phyloP scores from a whole-genome alignment of 2,113 vertebrate species.

The Astur gentilis region DNA sequence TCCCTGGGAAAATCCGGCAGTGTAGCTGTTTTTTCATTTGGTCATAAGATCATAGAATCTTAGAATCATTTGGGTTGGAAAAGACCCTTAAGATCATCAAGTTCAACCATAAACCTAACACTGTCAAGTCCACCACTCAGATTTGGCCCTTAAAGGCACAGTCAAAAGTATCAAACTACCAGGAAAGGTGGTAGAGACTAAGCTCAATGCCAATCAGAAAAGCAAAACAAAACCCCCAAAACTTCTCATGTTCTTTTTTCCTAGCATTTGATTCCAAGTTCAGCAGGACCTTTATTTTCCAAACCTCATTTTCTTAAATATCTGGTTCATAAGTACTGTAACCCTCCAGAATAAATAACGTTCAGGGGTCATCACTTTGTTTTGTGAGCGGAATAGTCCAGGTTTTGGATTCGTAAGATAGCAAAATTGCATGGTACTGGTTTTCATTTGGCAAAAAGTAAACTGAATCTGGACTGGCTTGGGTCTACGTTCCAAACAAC shows the following conservation, averaged over 20 bases:
- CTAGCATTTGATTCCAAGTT: not conserved
- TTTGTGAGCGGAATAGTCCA: not conserved
- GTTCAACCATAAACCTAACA: not conserved
- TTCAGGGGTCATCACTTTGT: not conserved
- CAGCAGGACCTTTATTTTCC: not conserved
- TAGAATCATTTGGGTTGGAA: not conserved
- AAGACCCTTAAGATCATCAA: not conserved
- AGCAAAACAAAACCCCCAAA: not conserved
- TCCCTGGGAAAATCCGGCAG: not conserved
- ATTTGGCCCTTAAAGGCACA: not conserved
- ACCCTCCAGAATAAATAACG: not conserved
- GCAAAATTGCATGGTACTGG: rapidly evolving
- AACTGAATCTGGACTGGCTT: not conserved
- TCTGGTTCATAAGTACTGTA: not conserved
- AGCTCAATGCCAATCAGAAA: not conserved
- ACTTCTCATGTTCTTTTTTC: not conserved
- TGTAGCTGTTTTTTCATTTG: not conserved
- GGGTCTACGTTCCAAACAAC: not conserved
- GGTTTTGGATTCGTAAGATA: not conserved
- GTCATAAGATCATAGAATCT: not conserved
- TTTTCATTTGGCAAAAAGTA: not conserved
- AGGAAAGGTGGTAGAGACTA: not conserved
- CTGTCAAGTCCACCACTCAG: not conserved
- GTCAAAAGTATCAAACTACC: not conserved
- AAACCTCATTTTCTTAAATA: not conserved